Base-by-base conservation (phyloP, 2,888 invertebrate species). In the Epirrita christyi region DNA sequence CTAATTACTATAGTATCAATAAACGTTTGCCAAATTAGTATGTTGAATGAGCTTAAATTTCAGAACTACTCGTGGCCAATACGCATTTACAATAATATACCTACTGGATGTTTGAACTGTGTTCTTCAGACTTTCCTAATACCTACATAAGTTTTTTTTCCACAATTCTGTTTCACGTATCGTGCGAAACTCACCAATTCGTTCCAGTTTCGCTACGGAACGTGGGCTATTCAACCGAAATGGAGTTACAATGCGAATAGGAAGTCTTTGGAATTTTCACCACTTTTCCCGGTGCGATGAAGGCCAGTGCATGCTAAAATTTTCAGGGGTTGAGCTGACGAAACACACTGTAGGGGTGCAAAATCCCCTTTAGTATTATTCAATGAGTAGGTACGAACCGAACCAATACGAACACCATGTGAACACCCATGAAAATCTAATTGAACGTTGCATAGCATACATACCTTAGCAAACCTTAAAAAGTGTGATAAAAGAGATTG, bases 271-370 rank as follows among this genome's bases (percentile, higher is more conserved):
- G 65, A 68, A 73, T 81, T 80, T 78, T 72, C 72, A 72, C 71
- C 78, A 76, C 81, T 40, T 32, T 29, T 56, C 41, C 10, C 36
- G 8, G 21, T 37, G 59, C 72, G 63, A 64, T 71, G 64, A 61
- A 64, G 69, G 75, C 67, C 73, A 68, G 70, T 67, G 70, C 67
- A 65, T 67, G 70, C 72, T 87, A 84, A 82, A 90, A 86, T 72
- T 85, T 89, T 88, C 83, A 90, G 88, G 86, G 41, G 29, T 13
- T 9, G 32, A 32, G 38, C 14, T 14, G 36, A 36, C 11, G 11
- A 11, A n/a, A 11, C 14, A 38, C 5, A 38, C 3, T 14, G 14
- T n/a, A 1, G 21, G 21, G 21, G 21, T 21, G 4, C 4, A 21
- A 21, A 21, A 21, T 21, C 21, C 21, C 21, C 21, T 21, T 3